A percentile compares a stretch with the other conserved stretches of the same genome.
Conservation (phyloP, 2,113 vertebrate genomes). For the Saguinus imperator region DNA sequence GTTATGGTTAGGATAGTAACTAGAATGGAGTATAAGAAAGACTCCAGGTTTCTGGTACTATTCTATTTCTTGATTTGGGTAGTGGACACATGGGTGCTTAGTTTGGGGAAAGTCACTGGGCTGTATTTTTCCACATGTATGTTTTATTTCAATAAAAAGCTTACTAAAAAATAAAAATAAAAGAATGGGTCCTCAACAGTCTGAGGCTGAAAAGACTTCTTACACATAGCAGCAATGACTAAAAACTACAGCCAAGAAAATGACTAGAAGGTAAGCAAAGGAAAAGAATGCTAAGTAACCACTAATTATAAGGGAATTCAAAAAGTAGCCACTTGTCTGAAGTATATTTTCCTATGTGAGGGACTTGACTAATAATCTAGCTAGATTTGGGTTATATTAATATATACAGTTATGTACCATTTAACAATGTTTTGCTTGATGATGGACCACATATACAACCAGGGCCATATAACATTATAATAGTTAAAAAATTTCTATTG, state of each 20-base stretch:
- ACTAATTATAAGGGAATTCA: slow-evolving; percentile 27
- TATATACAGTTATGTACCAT: not conserved
- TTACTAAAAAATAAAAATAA: not conserved
- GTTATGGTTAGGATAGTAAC: not conserved
- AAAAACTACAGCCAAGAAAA: slow-evolving; percentile 50
- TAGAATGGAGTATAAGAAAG: not conserved
- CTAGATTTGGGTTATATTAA: not conserved
- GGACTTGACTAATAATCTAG: slow-evolving; percentile 2
- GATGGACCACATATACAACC: not conserved
- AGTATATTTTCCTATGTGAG: not conserved
- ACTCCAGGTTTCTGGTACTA: not conserved
- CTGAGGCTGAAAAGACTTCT: not conserved
- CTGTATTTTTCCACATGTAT: slow-evolving; percentile 15
- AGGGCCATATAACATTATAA: too few relatives aligned
- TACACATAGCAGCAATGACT: slow-evolving; percentile 34
- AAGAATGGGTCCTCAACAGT: not conserved
- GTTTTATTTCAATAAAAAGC: slow-evolving; percentile 52
- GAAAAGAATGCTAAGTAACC: slow-evolving; percentile 21
- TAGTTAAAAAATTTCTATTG: too few relatives aligned
- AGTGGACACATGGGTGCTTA: not conserved
- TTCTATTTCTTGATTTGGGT: slow-evolving; percentile 41
- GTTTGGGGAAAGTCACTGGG: slow-evolving; percentile 19
- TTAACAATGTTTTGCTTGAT: not conserved
- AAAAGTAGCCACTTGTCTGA: slow-evolving; percentile 38
- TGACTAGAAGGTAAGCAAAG: not conserved